Conservation (phyloP, 2,888 invertebrate genomes). For the Pharmacophagus antenor region DNA sequence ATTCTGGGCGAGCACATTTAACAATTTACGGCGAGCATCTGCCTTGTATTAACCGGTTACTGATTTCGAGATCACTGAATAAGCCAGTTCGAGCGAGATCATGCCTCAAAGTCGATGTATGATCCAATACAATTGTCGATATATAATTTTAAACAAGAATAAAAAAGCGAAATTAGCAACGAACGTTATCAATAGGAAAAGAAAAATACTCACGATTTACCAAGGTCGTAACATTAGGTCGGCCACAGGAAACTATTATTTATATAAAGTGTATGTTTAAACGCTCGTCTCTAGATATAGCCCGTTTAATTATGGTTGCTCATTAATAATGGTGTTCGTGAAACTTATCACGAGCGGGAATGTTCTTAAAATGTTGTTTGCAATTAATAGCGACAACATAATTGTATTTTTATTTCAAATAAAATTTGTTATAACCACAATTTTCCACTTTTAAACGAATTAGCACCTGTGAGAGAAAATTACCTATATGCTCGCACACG, state of each 20-base stretch:
- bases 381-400: neutral
- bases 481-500: too few species aligned
- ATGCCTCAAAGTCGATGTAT: too few species aligned
- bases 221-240: neutral
- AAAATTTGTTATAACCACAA: too few species aligned
- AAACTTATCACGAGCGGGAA: neutral
- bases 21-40: too few species aligned
- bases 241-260: neutral
- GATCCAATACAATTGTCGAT: too few species aligned
- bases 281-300: constrained; percentile 1
- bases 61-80: too few species aligned
- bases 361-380: neutral
- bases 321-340: neutral
- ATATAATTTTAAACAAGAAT: neutral
- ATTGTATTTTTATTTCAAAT: too few species aligned
- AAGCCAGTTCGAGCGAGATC: too few species aligned
- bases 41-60: too few species aligned
- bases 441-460: too few species aligned
- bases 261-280: neutral
- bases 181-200: neutral
- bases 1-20: too few species aligned
- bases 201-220: neutral
- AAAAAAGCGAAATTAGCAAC: neutral
- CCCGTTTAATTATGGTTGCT: neutral
- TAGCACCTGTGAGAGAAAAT: too few species aligned